phyloP scores from a whole-genome alignment of 2,888 invertebrate species.

The Miltochrista miniata region DNA sequence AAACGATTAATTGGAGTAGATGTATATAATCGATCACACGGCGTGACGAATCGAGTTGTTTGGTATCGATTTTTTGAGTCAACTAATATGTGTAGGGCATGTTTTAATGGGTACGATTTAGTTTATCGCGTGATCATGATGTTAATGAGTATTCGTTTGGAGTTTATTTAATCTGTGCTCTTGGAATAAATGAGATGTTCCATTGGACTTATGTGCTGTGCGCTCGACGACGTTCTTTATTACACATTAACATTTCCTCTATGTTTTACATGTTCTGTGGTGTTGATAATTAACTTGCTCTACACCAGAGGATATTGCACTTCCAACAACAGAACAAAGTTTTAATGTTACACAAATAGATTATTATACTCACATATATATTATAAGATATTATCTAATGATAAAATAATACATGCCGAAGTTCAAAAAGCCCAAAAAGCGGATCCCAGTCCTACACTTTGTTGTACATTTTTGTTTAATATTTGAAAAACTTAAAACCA shows the following conservation, averaged over 20 bases:
- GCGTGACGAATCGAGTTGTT: constrained; percentile 60
- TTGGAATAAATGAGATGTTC: constrained; percentile 59
- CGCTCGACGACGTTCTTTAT: constrained; percentile 41
- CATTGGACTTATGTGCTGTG: constrained; percentile 48
- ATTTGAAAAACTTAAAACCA: no score
- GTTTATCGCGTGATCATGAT: constrained; percentile 65
- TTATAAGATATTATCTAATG: no score
- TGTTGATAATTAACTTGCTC: constrained; percentile 35
- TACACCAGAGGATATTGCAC: constrained; percentile 26
- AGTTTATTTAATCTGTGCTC: constrained; percentile 52
- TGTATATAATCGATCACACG: constrained; percentile 61
- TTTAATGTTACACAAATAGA: no score
- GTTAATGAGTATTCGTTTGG: constrained; percentile 62
- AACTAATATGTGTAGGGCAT: constrained; percentile 45
- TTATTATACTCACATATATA: no score
- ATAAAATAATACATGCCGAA: no score
- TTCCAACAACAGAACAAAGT: constrained; percentile 18
- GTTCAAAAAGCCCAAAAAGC: no score
- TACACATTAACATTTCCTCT: constrained; percentile 36
- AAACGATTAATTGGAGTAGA: constrained; percentile 69
- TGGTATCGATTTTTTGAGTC: constrained; percentile 40
- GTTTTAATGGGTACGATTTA: constrained; percentile 50
- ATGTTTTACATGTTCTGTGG: constrained; percentile 38
- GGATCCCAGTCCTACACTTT: no score
- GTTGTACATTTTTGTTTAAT: no score